Conservation (phyloP, 2,888 invertebrate species). For the Perdita meconis region DNA sequence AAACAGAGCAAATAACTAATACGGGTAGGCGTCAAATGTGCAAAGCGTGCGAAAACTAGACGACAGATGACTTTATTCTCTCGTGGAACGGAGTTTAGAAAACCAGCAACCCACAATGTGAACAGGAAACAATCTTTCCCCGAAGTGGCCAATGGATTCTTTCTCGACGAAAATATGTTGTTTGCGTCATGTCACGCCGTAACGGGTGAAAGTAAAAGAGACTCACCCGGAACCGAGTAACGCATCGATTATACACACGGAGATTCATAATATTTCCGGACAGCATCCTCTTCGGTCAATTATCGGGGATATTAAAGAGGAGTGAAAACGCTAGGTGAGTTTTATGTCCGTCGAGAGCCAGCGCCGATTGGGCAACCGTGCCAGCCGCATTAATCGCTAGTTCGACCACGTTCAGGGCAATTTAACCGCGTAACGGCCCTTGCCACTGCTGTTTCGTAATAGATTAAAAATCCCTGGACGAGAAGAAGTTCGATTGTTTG, state of each 20-base stretch:
- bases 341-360: constrained; percentile 5
- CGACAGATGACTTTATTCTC: too few relatives aligned
- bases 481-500: constrained; percentile 19
- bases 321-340: constrained; percentile 46
- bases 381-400: constrained; percentile 46
- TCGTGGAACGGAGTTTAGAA: too few relatives aligned
- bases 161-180: constrained; percentile 58
- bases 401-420: constrained; percentile 56
- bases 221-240: constrained; percentile 76
- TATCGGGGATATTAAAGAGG: constrained; percentile 13
- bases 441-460: constrained; percentile 47
- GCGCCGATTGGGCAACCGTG: constrained; percentile 42
- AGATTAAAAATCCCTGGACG: constrained; percentile 23
- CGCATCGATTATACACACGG: constrained; percentile 50
- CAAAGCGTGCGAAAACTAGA: too few relatives aligned
- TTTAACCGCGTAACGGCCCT: constrained; percentile 54
- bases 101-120: neutral
- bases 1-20: too few relatives aligned
- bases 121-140: constrained; percentile 30
- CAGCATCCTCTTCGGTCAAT: constrained; percentile 37
- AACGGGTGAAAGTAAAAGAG: constrained; percentile 81
- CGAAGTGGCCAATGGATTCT: constrained; percentile 33
- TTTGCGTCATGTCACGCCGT: constrained; percentile 76
- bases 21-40: too few relatives aligned
- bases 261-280: constrained; percentile 26